A percentile compares a stretch with the other conserved stretches of the same genome.
These are phyloP conservation scores for Zaprionus tsacasi DNA, from an alignment of 1,140 invertebrate species.

Conservation along the genomic window DNA sequence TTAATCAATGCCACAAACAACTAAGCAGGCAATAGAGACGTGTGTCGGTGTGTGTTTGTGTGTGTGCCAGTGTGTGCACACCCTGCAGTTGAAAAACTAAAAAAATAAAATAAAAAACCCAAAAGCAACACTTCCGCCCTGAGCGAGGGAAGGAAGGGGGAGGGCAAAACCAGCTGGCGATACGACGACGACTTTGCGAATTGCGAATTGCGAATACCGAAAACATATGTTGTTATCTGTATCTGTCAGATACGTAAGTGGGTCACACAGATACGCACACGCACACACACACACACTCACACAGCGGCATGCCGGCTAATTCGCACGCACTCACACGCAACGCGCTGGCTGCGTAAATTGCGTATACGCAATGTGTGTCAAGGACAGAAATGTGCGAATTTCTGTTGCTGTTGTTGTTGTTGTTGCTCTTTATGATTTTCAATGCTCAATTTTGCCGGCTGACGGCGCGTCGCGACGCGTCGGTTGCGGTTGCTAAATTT, in stretches of 20 bases:
- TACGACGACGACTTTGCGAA: slow-evolving; percentile 26
- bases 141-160: background rate
- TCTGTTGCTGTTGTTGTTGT: slow-evolving; percentile 19
- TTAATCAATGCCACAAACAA: slow-evolving; percentile 43
- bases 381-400: slow-evolving; percentile 84
- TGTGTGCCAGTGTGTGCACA: background rate
- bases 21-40: slow-evolving; percentile 29
- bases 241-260: slow-evolving; percentile 71
- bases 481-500: slow-evolving; percentile 58
- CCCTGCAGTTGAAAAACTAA: background rate
- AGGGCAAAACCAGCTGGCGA: slow-evolving; percentile 32
- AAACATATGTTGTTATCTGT: slow-evolving; percentile 74
- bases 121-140: slow-evolving; percentile 31
- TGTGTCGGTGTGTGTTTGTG: background rate
- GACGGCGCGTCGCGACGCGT: slow-evolving; percentile 6
- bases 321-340: slow-evolving; percentile 67
- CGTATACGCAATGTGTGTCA: slow-evolving; percentile 83
- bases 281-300: slow-evolving; percentile 11
- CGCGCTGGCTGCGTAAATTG: slow-evolving; percentile 71
- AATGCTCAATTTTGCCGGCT: slow-evolving; percentile 65
- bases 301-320: slow-evolving; percentile 25
- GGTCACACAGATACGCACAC: slow-evolving; percentile 54
- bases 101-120: background rate
- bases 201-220: slow-evolving; percentile 25
- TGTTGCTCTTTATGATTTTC: slow-evolving; percentile 35